Base-by-base conservation (phyloP, 1,140 invertebrate genomes). In the Diploscapter pachys region DNA sequence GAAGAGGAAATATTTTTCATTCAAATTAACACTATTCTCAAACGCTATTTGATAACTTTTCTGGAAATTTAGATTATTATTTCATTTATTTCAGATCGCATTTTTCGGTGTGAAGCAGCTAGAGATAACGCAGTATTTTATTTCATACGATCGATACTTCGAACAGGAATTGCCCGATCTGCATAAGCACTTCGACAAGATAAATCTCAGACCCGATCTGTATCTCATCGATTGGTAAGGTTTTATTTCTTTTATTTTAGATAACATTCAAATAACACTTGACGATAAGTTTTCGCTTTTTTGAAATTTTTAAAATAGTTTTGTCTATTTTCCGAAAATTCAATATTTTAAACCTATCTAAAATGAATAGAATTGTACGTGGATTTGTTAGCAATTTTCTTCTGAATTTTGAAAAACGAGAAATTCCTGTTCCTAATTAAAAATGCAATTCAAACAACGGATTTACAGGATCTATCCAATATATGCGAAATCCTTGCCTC, bases 61-160 rank as follows among this genome's bases (percentile, higher is more conserved):
- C 31, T 31, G 31, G 31, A 1, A 31, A 31, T 31, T 31, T 31
- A 0, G 1, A 1, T 1, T 31, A 31, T 1, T 31, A 31, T 31
- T 31, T 31, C 31, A 31, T 31, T 31, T 31, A 31, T 31, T 72
- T 13, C 69, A 76, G 56, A 86, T 90, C 61, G 90, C 91, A 3
- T 92, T 92, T 66, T 93, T 92, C 81, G 90, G 90, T 0, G 86
- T 93, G 13, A 90, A 93, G 81, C 91, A 92, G 72, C 78, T 79
- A 49, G 89, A 92, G 87, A 93, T 95, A 92, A 90, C 91, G 84
- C 90, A 90, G 5, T 92, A 94, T 81, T 94, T 93, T 86, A 89
- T 89, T 72, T 90, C 91, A 50, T 94, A 92, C 87, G 89, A 91
- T 66, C 89, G 89, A 73, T 89, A 92, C 55, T 90, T 94, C 65